A percentile compares a stretch with the other conserved stretches of the same genome.
Conservation (phyloP, 1,140 invertebrate genomes). For the Drosophila tristis region DNA sequence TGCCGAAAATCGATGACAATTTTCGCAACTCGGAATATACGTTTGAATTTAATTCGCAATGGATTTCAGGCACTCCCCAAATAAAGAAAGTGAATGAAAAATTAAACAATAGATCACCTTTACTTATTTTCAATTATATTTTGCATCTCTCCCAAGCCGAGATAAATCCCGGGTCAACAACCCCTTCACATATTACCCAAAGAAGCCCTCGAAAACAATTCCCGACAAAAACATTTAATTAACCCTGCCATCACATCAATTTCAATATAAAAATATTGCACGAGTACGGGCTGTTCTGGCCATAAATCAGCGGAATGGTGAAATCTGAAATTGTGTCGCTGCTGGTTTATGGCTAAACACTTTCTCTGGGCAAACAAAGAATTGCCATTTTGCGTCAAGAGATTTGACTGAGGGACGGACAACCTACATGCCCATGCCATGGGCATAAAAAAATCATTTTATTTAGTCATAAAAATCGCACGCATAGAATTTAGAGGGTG, state of each 20-base stretch:
- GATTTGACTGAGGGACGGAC: conserved; percentile 26
- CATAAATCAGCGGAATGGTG: conserved; percentile 36
- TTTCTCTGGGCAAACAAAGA: conserved; percentile 62
- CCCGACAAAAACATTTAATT: conserved; percentile 35
- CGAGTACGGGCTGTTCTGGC: conserved; percentile 7
- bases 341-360: conserved; percentile 71
- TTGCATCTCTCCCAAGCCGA: no score
- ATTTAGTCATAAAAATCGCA: conserved; percentile 76
- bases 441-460: conserved; percentile 63
- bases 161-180: conserved; percentile 1
- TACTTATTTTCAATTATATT: no score
- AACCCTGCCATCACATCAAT: conserved; percentile 32
- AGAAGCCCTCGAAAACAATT: conserved; percentile 37
- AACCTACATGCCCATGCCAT: conserved; percentile 4
- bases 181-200: not conserved
- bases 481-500: conserved; percentile 50
- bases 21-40: not conserved
- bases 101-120: no score
- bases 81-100: conserved; percentile 27
- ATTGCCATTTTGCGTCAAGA: conserved; percentile 72
- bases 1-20: not conserved
- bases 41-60: no score
- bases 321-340: conserved; percentile 20
- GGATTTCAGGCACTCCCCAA: not conserved
- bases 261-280: conserved; percentile 50